Conservation (phyloP, 2,113 vertebrate genomes). For the Oxyura jamaicensis region DNA sequence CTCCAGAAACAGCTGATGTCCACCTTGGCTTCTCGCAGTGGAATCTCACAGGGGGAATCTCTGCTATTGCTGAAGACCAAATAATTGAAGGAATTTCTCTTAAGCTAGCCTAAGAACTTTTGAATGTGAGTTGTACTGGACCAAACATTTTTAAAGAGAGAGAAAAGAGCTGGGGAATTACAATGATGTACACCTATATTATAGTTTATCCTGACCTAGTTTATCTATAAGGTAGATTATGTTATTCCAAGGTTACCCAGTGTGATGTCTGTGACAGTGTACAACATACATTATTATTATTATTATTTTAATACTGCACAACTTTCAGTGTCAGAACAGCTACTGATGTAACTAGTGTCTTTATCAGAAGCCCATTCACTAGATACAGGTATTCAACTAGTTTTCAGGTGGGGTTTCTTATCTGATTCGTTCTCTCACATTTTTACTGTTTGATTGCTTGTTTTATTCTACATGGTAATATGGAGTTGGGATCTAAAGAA, state of each 20-base stretch:
- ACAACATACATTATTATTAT: not conserved
- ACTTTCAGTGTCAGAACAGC: not conserved
- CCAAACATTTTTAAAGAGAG: not conserved
- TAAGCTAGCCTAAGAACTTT: not conserved
- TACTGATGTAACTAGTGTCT: accelerated
- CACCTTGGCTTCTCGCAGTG: not conserved
- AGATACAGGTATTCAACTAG: not conserved
- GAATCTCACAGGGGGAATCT: not conserved
- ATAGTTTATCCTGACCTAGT: not conserved
- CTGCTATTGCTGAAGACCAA: not conserved
- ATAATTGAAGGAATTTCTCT: not conserved
- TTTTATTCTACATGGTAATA: not conserved
- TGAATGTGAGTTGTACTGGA: not conserved
- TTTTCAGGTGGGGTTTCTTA: not conserved
- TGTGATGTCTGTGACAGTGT: not conserved
- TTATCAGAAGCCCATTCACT: not conserved
- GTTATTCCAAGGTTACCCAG: not conserved
- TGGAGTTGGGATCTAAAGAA: not conserved
- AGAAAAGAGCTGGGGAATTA: not conserved
- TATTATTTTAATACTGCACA: not conserved
- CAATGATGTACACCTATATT: accelerated
- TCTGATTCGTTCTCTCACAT: not conserved
- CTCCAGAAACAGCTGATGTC: not conserved
- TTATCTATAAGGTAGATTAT: not conserved
- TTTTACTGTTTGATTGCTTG: not conserved